A percentile compares a stretch with the other conserved stretches of the same genome.
phyloP scores from a whole-genome alignment of 2,888 invertebrate species.

The Strigamia maritima region DNA sequence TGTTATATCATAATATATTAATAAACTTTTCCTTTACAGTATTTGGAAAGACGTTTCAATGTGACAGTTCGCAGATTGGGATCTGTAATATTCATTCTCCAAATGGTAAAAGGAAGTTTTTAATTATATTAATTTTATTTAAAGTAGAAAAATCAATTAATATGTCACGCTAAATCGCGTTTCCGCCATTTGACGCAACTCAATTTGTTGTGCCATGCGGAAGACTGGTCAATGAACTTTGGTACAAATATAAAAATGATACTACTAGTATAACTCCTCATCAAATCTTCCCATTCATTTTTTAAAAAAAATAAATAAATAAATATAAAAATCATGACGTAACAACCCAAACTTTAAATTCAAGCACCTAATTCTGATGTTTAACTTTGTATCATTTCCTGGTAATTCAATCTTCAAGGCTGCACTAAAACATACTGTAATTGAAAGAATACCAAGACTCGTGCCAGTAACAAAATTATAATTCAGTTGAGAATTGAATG shows the following conservation, averaged over 20 bases:
- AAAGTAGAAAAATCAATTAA: background rate
- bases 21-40: slow-evolving; percentile 50
- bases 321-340: background rate
- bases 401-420: slow-evolving; percentile 26
- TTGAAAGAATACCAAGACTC: background rate
- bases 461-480: slow-evolving; percentile 6
- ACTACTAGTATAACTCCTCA: background rate
- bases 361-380: slow-evolving; percentile 11
- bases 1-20: background rate
- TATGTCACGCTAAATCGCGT: background rate
- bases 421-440: background rate
- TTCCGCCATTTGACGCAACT: background rate
- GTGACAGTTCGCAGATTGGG: slow-evolving; percentile 51
- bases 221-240: background rate
- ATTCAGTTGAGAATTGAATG: background rate
- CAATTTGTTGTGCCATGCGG: background rate
- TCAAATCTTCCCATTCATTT: no score
- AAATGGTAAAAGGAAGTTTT: slow-evolving; percentile 51
- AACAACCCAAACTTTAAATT: slow-evolving; percentile 13
- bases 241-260: background rate
- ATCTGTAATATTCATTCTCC: slow-evolving; percentile 53
- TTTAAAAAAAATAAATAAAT: no score
- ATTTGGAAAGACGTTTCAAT: slow-evolving; percentile 55
- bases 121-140: slow-evolving; percentile 40
- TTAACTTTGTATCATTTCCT: background rate